phyloP scores from a whole-genome alignment of 30 jellyfish, hydroid and myxozoan genomes.

The Pseudorhiza aurosa region DNA sequence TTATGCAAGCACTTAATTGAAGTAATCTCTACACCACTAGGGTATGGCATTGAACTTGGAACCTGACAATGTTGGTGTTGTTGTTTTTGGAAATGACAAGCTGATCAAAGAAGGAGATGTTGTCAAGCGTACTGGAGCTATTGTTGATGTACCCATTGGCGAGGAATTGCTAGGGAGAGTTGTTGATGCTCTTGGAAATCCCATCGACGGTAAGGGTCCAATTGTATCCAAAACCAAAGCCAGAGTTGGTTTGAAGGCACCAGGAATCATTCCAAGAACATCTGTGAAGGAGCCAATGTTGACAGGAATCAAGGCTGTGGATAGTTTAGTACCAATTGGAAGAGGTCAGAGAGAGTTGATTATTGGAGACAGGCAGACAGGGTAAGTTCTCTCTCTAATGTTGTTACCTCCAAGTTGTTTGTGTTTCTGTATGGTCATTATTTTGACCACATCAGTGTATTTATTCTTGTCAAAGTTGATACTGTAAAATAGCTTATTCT shows the following conservation, averaged over 20 bases:
- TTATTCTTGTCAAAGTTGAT: no score
- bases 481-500: no score
- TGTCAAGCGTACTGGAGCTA: conserved; percentile 98
- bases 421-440: no score
- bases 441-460: no score
- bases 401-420: no score
- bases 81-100: conserved; percentile 98
- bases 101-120: conserved; percentile 99
- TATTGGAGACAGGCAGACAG: conserved; percentile 99
- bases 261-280: conserved; percentile 99
- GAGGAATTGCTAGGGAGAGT: conserved; percentile 97
- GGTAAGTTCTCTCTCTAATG: conserved; percentile 28
- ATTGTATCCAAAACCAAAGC: conserved; percentile 77
- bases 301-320: conserved; percentile 99
- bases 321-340: conserved; percentile 99
- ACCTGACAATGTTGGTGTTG: conserved; percentile 99
- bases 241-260: conserved; percentile 99
- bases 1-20: no score
- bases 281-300: conserved; percentile 99
- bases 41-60: conserved; percentile 99
- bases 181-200: conserved; percentile 99
- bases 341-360: conserved; percentile 99
- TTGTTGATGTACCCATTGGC: conserved; percentile 99
- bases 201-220: conserved; percentile 99
- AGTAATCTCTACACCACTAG: no score